Evolutionary conservation across 1,140 invertebrate genomes (phyloP), one percentile per base, ranked within the genome.

Genomic region (Drosophila erecta): DNA sequence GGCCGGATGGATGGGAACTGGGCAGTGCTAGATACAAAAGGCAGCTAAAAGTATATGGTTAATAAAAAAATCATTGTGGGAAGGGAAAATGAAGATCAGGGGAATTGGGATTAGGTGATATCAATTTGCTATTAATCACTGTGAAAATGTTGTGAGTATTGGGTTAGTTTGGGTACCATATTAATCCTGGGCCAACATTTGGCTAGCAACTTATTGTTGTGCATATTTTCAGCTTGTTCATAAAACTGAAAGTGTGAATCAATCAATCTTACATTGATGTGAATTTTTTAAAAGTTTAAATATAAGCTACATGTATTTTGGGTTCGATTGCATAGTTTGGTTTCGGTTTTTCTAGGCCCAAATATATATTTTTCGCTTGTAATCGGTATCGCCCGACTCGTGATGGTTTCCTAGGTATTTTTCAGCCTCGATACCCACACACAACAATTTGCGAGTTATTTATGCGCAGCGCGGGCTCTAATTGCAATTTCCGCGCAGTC

Each of bases 401-500:
- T 41, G 24, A 12, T 30, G 8, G 17, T 12, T 0, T 2, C 24
- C 6, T 11, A 15, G 12, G 40, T 30, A 20, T 24, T 30, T 27
- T 27, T 20, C 8, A 20, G 41, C 4, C 22, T 12, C 8, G 37
- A 27, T n/a, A 37, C 40, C 40, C 62, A 22, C 60, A 51, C 24
- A 44, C 17, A 64, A 56, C 58, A 69, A 75, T 71, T 81, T 72
- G 66, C 76, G 60, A 79, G 83, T 87, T 87, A 87, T 87, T 87
- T 87, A 87, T 89, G 75, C 59, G 41, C 51, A 55, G 64, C 66
- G 40, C 61, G 49, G 35, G 64, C 72, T 87, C 84, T 87, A 87
- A 89, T 89, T 87, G 83, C 83, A 83, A 87, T 89, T 87, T 87
- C 83, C 83, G 79, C 84, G 72, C 71, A 73, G 83, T 83, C 76